Evolutionary conservation across 2,888 invertebrate species (phyloP).

Genomic region (Eristalis intricaria): DNA sequence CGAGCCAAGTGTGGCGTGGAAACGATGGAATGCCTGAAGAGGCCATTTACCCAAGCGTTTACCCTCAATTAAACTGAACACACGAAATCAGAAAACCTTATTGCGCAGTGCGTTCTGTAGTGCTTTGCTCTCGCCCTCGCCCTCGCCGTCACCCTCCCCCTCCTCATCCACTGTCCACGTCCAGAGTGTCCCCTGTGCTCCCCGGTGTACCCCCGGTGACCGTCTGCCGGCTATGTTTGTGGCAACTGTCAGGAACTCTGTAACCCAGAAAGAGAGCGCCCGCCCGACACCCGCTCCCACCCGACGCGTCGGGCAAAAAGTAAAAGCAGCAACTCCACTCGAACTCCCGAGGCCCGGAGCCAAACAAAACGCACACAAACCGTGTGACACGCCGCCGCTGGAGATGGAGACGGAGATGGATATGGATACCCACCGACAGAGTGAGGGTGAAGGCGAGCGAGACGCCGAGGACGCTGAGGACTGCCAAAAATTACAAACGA

Average conservation of each 20-base stretch:
- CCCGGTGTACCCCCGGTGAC: not conserved
- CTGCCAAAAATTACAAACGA: constrained; percentile 20
- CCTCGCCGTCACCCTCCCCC: not conserved
- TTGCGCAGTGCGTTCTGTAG: constrained; percentile 57
- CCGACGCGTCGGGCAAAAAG: constrained; percentile 12
- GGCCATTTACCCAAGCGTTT: constrained; percentile 68
- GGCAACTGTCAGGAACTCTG: constrained; percentile 11
- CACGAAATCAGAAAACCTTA: constrained; percentile 36
- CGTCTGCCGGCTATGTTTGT: not conserved
- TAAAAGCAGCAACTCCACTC: constrained; percentile 42
- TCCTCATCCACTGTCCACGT: not conserved
- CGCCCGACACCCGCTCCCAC: not conserved
- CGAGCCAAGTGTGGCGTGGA: constrained; percentile 24
- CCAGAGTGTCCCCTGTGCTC: not conserved
- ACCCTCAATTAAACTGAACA: constrained; percentile 56
- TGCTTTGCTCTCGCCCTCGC: not conserved
- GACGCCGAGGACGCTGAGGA: not conserved
- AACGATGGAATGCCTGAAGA: constrained; percentile 53
- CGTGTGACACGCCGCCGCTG: constrained; percentile 1
- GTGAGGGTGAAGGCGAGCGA: not conserved
- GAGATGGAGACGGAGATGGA: constrained; percentile 20
- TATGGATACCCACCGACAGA: not conserved
- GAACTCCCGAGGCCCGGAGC: not conserved
- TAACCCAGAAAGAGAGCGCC: constrained; percentile 21
- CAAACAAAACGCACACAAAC: constrained; percentile 17